Evolutionary conservation across 2,888 invertebrate species (phyloP), one percentile per base, ranked within the genome.

Genomic region (Protophormia terraenovae): DNA sequence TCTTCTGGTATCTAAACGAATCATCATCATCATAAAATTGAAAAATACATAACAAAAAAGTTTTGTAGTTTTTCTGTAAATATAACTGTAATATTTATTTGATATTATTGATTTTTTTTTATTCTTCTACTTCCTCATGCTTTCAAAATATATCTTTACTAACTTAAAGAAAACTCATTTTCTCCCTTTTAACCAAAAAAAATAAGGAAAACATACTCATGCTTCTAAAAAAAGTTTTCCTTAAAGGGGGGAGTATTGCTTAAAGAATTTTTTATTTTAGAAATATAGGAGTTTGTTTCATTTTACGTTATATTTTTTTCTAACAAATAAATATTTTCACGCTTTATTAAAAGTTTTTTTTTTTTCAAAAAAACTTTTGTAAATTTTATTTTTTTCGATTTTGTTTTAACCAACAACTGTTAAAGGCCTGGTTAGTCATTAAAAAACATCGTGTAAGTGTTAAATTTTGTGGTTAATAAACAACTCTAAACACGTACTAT

Each of bases 401-500:
- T 72, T 71, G 3, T 32, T 2, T 75, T 71, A 71, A 83, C 62
- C 62, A 77, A 41, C 38, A 47, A 71, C 45, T 72, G 72, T 84
- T 81, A 73, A 81, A 77, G 81, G 84, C 77, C 73, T 69, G 81
- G 76, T 71, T 84, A 76, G 84, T 67, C 77, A 84, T 84, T 81
- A 81, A 76, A 60, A 47, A 53, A 53, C 16, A 69, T 50, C 58
- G 62, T 75, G 50, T 66, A 72, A 81, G 81, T 82, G 77, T 78
- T 84, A 84, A 77, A 77, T 81, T 81, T 77, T 81, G 84, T 85
- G 84, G 77, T 85, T 85, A 85, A 85, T 85, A 81, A 81, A 73
- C 69, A 85, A 81, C 81, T 55, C 81, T 50, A 62, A 45, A 81
- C 84, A 85, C 84, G 84, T 85, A 85, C 81, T 32, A 60, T 67